phyloP scores from a whole-genome alignment of 2,888 invertebrate species.

The Lithophane leautieri region DNA sequence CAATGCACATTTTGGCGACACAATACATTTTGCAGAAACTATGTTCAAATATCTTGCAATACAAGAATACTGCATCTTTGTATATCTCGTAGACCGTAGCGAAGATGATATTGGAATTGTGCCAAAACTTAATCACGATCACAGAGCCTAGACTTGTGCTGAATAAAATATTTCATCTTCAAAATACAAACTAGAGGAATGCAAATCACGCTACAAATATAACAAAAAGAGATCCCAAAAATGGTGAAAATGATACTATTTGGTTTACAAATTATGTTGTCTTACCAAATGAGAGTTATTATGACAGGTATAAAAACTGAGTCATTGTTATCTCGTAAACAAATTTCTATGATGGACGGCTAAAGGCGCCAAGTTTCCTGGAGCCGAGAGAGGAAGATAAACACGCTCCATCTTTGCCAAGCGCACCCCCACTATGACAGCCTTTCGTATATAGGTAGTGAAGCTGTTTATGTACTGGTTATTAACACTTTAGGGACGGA shows the following conservation, averaged over 20 bases:
- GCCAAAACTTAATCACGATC: conserved; percentile 51
- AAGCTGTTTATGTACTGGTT: conserved; percentile 59
- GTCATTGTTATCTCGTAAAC: conserved; percentile 74
- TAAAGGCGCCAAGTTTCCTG: conserved; percentile 75
- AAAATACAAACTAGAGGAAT: conserved; percentile 13
- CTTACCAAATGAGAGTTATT: conserved; percentile 63
- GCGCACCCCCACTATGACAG: conserved; percentile 47
- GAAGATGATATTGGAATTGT: conserved; percentile 38
- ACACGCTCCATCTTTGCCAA: conserved; percentile 67
- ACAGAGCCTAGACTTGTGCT: conserved; percentile 14
- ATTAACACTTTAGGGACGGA: conserved; percentile 63
- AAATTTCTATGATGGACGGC: conserved; percentile 74
- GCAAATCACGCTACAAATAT: conserved; percentile 13
- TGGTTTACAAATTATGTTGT: conserved; percentile 45
- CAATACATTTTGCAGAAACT: conserved; percentile 1
- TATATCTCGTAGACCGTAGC: conserved; percentile 13
- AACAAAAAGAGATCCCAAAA: conserved; percentile 12
- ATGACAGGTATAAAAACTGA: conserved; percentile 72
- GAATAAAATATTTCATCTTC: conserved; percentile 26
- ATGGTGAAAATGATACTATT: conserved; percentile 6
- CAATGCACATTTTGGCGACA: conserved; percentile 8
- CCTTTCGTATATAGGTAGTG: conserved; percentile 41
- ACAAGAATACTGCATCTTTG: conserved; percentile 9
- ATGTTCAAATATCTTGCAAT: conserved; percentile 7
- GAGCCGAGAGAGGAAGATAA: conserved; percentile 68